Base-by-base conservation (phyloP, 2,797 vertebrate genomes). In the Sebastes ruberrimus region DNA sequence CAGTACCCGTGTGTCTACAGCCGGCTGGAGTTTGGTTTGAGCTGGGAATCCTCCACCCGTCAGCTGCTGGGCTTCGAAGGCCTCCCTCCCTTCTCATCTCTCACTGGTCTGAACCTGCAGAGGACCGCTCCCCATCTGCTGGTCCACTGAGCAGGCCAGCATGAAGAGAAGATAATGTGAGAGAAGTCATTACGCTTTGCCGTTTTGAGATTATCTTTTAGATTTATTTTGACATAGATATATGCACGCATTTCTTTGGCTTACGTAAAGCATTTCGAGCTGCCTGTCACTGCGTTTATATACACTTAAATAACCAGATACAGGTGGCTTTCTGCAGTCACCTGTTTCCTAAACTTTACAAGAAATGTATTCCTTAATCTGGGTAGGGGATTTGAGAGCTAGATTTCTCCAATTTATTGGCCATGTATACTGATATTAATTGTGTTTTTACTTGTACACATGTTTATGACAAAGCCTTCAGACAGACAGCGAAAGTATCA, bases 21-120 rank as follows among this genome's bases (percentile, higher is more conserved):
- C 80, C 89, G 94, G 10, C 95, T 97, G 84, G 96, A 97, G 91
- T 86, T 98, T 23, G 96, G 97, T n/a, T 76, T 87, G 83, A 94
- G 95, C 82, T 97, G 96, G 95, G 95, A 97, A 71, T 96, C 94
- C 2, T 94, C 93, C 85, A 97, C 96, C 13, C 96, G 95, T 35
- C 95, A 96, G 81, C 92, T 97, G n/a, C 56, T 97, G 69, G 86
- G 93, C 9, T 90, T 93, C 5, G 88, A 96, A 10, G 69, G 69
- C 33, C 42, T 83, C 16, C 73, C 89, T 0, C 69, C 78, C 1
- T 60, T 4, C 83, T 96, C 90, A 0, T 78, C 90, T 64, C 93
- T 95, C 22, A 68, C 55, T 2, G 77, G 75, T 6, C 82, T 93
- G 66, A 42, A 79, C 3, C 87, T 92, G 77, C 71, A 68, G 74